Evolutionary conservation across 2,797 vertebrate genomes (phyloP).

Genomic region (Parambassis ranga): DNA sequence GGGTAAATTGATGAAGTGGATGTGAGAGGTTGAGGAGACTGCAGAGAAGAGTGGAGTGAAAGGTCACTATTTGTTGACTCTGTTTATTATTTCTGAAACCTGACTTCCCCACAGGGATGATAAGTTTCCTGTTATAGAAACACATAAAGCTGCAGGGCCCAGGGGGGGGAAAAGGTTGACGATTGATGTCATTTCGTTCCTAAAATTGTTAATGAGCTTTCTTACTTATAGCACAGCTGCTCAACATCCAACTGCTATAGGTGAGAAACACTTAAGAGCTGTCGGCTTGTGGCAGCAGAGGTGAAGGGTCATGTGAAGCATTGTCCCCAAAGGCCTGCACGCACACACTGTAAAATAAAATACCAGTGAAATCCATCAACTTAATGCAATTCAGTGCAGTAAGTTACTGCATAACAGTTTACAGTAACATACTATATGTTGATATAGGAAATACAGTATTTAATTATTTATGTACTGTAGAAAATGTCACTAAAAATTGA

Average conservation of each 20-base stretch:
- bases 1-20: neutral
- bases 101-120: slow-evolving; percentile 15
- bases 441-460: no score
- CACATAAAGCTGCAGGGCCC: neutral
- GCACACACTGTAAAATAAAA: no score
- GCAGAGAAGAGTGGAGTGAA: neutral
- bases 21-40: neutral
- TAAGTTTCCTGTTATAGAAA: slow-evolving; percentile 6
- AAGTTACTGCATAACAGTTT: no score
- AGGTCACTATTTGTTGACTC: slow-evolving; percentile 1
- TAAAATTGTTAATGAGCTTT: neutral
- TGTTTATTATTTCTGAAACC: slow-evolving; percentile 26
- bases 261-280: slow-evolving; percentile 24
- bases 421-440: no score
- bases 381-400: no score
- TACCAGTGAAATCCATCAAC: no score
- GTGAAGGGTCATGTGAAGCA: slow-evolving; percentile 50
- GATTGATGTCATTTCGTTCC: neutral
- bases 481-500: no score
- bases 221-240: neutral
- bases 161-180: slow-evolving; percentile 8
- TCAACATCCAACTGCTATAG: slow-evolving; percentile 1
- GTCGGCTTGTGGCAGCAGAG: slow-evolving; percentile 7
- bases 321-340: slow-evolving; percentile 25
- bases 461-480: no score